A percentile compares a stretch with the other conserved stretches of the same genome.
Conservation (phyloP, 2,113 vertebrate genomes). For the Athene noctua region DNA sequence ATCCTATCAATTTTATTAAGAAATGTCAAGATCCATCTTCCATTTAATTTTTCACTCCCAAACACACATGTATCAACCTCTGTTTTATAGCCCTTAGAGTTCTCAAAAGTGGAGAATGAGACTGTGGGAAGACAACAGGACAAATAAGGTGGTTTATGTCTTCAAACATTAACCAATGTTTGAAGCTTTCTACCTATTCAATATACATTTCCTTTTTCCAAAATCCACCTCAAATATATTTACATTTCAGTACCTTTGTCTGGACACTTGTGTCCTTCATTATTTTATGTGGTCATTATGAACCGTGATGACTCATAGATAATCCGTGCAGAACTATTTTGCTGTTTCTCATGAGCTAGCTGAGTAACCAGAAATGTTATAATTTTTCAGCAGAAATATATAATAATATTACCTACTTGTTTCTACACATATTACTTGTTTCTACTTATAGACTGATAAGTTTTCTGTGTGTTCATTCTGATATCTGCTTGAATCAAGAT, state of each 20-base stretch:
- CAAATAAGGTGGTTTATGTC: background rate
- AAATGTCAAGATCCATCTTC: background rate
- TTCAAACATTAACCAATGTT: background rate
- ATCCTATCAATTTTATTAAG: background rate
- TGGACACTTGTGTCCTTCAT: background rate
- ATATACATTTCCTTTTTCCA: background rate
- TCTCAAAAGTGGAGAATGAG: background rate
- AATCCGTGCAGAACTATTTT: background rate
- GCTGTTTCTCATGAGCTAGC: background rate
- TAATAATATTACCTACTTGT: background rate
- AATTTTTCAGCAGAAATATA: background rate
- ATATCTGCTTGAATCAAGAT: background rate
- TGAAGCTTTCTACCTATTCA: background rate
- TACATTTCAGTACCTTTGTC: background rate
- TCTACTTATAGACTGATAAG: background rate
- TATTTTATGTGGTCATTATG: background rate
- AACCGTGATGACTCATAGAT: background rate
- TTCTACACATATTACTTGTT: background rate
- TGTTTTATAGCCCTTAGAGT: background rate
- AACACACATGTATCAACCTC: accelerated
- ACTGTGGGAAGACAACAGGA: background rate
- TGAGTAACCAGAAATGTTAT: background rate
- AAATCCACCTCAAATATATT: background rate
- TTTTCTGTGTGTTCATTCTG: background rate
- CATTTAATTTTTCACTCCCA: background rate